Percentiles rank a stretch among this genome's conserved stretches.
phyloP scores from a whole-genome alignment of 2,888 invertebrate species.

The Timema podura region DNA sequence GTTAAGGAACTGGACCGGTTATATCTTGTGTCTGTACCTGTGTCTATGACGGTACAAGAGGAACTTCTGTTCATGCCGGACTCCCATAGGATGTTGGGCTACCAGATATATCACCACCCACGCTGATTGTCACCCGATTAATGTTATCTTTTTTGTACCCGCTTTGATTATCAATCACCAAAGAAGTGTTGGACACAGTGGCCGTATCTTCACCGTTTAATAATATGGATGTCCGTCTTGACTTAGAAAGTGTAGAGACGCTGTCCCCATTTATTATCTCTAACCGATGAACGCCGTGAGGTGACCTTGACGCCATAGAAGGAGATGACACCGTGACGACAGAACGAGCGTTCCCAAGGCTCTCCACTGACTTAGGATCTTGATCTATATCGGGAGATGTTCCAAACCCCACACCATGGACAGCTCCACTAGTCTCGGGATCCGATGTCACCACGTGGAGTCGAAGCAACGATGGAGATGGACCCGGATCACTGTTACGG shows the following conservation, averaged over 20 bases:
- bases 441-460: conserved; percentile 19
- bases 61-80: conserved; percentile 9
- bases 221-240: conserved; percentile 58
- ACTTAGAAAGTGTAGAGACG: conserved; percentile 33
- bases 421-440: not conserved
- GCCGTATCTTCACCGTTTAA: conserved; percentile 61
- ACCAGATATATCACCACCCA: conserved; percentile 39
- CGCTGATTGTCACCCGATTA: conserved; percentile 49
- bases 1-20: conserved; percentile 12
- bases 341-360: conserved; percentile 17
- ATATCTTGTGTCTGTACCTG: not conserved
- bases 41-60: conserved; percentile 23
- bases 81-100: too few species aligned
- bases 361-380: not conserved
- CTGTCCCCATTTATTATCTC: conserved; percentile 36
- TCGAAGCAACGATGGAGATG: conserved; percentile 12
- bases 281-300: conserved; percentile 43
- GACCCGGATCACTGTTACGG: conserved; percentile 28
- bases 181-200: conserved; percentile 17
- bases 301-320: conserved; percentile 30
- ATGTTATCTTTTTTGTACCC: conserved; percentile 20
- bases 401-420: too few species aligned
- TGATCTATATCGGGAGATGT: too few species aligned
- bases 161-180: conserved; percentile 21
- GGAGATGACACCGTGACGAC: conserved; percentile 22